Evolutionary conservation across 1,140 invertebrate genomes (phyloP).

Genomic region (Plodia interpunctella): DNA sequence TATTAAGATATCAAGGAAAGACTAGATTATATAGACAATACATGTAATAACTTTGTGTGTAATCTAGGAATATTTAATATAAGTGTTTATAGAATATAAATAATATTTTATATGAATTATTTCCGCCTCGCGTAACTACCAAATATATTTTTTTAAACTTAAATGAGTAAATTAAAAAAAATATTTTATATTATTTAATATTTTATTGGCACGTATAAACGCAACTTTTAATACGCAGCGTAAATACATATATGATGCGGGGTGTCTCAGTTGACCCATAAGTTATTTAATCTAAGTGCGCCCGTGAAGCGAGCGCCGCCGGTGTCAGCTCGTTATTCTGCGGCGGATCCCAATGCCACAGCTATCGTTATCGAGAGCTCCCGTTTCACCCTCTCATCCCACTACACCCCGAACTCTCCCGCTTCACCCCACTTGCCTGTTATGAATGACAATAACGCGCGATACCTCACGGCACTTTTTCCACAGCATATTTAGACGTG

Average conservation of each 20-base stretch:
- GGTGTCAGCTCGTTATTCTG: slow-evolving; percentile 24
- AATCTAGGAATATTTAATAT: no score
- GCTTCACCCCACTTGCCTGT: slow-evolving; percentile 38
- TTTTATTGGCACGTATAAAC: no score
- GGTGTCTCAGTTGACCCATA: background rate
- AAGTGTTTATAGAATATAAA: no score
- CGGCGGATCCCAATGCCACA: slow-evolving; percentile 26
- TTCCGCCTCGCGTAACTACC: no score
- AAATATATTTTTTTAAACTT: no score
- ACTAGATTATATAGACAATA: no score
- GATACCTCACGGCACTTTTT: slow-evolving; percentile 64
- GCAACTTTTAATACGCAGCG: background rate
- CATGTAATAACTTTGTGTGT: no score
- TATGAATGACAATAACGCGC: slow-evolving; percentile 71
- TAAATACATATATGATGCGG: background rate
- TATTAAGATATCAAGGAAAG: background rate
- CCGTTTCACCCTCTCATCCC: slow-evolving; percentile 16
- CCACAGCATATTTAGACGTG: slow-evolving; percentile 66
- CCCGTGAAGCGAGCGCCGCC: background rate
- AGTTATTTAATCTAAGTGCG: slow-evolving; percentile 5
- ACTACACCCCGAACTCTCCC: slow-evolving; percentile 20
- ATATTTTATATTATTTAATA: no score
- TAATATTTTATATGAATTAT: no score
- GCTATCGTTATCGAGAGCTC: slow-evolving; percentile 32
- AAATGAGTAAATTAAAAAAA: no score